These are phyloP conservation scores for Acinonyx jubatus DNA, from an alignment of 2,113 vertebrate genomes.

Conservation along the genomic window DNA sequence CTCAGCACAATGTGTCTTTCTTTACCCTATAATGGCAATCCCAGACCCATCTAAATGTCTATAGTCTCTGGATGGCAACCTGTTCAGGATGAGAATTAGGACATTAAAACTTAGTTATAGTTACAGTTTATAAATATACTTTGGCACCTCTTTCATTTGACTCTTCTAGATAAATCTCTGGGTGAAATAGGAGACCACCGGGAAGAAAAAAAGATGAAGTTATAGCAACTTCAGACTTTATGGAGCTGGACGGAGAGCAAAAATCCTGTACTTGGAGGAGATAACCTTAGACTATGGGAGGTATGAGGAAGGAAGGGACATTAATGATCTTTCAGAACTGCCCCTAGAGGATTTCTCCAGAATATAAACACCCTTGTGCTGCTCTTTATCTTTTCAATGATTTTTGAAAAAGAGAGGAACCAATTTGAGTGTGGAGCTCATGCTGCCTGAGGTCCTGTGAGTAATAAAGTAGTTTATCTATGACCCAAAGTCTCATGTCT, in stretches of 20 bases:
- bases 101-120: background rate
- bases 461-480: background rate
- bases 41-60: background rate
- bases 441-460: background rate
- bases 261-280: background rate
- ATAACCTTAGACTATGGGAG: background rate
- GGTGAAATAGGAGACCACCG: fast-evolving
- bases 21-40: background rate
- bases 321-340: background rate
- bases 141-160: background rate
- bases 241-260: background rate
- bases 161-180: background rate
- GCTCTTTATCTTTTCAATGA: background rate
- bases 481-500: background rate
- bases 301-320: background rate
- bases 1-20: background rate
- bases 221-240: background rate
- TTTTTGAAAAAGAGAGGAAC: background rate
- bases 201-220: background rate
- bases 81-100: background rate
- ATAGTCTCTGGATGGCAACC: background rate
- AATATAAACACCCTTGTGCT: background rate
- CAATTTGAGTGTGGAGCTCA: background rate
- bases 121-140: background rate
- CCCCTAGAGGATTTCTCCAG: background rate